Percentiles rank a stretch among this genome's conserved stretches.
These are phyloP conservation scores for Netelia inedita DNA, from an alignment of 2,888 invertebrate species.

Conservation along the genomic window DNA sequence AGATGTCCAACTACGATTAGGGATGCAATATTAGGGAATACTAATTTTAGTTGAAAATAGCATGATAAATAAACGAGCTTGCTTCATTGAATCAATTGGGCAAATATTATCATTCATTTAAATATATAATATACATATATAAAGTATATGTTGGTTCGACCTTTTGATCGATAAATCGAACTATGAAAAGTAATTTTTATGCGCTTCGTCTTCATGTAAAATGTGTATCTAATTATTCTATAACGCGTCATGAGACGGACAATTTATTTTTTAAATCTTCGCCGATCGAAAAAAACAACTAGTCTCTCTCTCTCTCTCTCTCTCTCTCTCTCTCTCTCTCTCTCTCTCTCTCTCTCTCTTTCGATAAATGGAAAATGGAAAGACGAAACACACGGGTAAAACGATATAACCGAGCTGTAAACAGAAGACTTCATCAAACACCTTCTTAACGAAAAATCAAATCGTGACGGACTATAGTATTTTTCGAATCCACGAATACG, in stretches of 20 bases:
- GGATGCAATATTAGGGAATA: slow-evolving; percentile 81
- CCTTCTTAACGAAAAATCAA: slow-evolving; percentile 60
- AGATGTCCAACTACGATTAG: slow-evolving; percentile 71
- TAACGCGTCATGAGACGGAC: slow-evolving; percentile 60
- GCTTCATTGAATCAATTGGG: slow-evolving; percentile 76
- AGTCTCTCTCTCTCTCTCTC: slow-evolving; percentile 21
- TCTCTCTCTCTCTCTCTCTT: background rate
- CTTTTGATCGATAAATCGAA: slow-evolving; percentile 61
- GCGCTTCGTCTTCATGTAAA: slow-evolving; percentile 61
- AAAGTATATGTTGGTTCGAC: slow-evolving; percentile 62
- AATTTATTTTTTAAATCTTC: slow-evolving; percentile 71
- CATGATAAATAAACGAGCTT: slow-evolving; percentile 77
- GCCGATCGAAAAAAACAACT: slow-evolving; percentile 63
- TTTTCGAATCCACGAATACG: slow-evolving; percentile 67
- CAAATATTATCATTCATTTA: slow-evolving; percentile 68
- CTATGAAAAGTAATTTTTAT: slow-evolving; percentile 41
- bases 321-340: no score
- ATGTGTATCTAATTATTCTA: slow-evolving; percentile 59
- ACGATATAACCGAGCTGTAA: slow-evolving; percentile 15
- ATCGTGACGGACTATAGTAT: slow-evolving; percentile 71
- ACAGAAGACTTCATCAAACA: slow-evolving; percentile 43
- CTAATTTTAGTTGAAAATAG: slow-evolving; percentile 76
- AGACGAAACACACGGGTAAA: background rate
- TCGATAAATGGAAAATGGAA: slow-evolving; percentile 41
- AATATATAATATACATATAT: slow-evolving; percentile 50